Percentiles rank a stretch among this genome's conserved stretches.
Evolutionary conservation across 2,797 vertebrate species (phyloP).

Genomic region (Onychomys leucogaster): DNA sequence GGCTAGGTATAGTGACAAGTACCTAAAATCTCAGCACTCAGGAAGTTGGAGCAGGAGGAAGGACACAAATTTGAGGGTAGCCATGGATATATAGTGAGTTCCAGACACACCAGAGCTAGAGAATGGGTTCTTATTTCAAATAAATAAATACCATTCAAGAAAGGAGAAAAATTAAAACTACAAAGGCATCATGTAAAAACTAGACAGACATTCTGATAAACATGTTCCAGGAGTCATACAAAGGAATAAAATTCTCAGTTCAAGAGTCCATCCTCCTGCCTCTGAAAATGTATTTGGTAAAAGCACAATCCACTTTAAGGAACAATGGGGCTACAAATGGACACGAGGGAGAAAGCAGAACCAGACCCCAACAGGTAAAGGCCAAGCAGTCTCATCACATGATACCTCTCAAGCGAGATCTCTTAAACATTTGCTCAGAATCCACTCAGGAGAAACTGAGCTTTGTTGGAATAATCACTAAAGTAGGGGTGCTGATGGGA

Average conservation of each 20-base stretch:
- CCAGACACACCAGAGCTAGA: background rate
- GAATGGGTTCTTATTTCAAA: background rate
- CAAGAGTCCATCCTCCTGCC: background rate
- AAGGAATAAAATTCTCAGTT: background rate
- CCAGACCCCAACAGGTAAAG: background rate
- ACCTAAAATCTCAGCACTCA: background rate
- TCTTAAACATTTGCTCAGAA: slow-evolving; percentile 22
- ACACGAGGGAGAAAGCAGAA: background rate
- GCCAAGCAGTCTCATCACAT: background rate
- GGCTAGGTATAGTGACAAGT: background rate
- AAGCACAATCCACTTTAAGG: background rate
- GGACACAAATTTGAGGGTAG: background rate
- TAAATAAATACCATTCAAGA: background rate
- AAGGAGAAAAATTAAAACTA: background rate
- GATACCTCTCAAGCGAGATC: background rate
- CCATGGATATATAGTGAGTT: background rate
- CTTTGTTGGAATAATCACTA: background rate
- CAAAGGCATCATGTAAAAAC: slow-evolving; percentile 4
- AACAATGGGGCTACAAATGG: background rate
- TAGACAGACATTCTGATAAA: background rate
- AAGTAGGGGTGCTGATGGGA: background rate
- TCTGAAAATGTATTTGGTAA: background rate
- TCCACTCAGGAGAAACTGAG: background rate
- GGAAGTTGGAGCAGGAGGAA: background rate
- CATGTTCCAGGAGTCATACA: background rate